phyloP scores from a whole-genome alignment of 2,888 invertebrate genomes.

The Xestobium rufovillosum region DNA sequence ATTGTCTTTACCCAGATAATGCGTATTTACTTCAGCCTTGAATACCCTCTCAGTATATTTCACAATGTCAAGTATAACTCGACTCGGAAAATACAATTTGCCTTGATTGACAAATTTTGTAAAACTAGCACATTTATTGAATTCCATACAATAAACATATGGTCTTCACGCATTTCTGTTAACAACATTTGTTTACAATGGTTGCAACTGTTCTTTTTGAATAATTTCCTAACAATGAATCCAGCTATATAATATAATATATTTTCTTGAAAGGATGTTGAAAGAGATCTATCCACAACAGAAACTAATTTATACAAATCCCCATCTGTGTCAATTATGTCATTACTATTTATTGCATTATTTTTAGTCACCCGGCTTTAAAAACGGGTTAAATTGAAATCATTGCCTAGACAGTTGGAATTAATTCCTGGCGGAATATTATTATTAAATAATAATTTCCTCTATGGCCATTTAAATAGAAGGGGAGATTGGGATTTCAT shows the following conservation, averaged over 20 bases:
- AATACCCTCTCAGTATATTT: conserved; percentile 10
- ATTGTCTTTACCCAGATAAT: conserved; percentile 11
- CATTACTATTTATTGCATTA: neutral
- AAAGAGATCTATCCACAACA: conserved; percentile 6
- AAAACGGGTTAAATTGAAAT: conserved; percentile 9
- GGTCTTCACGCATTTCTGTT: no score
- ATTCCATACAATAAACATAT: no score
- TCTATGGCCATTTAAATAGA: conserved; percentile 14
- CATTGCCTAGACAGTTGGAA: conserved; percentile 9
- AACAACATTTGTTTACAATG: conserved; percentile 11
- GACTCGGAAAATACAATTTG: conserved; percentile 16
- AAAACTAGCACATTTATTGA: conserved; percentile 14
- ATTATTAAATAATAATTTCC: conserved; percentile 14
- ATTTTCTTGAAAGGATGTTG: conserved; percentile 11
- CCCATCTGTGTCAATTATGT: no score
- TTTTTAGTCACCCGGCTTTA: conserved; percentile 4
- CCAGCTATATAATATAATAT: conserved; percentile 9
- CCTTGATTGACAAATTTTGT: conserved; percentile 13
- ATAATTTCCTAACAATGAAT: conserved; percentile 3
- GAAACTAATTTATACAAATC: conserved; percentile 12
- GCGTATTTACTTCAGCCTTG: conserved; percentile 10
- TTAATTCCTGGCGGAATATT: conserved; percentile 10
- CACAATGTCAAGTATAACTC: conserved; percentile 9
- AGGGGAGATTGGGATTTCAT: conserved; percentile 7
- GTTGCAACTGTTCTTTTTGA: conserved; percentile 6